phyloP scores from a whole-genome alignment of 2,888 invertebrate species.

The Malachius bipustulatus region DNA sequence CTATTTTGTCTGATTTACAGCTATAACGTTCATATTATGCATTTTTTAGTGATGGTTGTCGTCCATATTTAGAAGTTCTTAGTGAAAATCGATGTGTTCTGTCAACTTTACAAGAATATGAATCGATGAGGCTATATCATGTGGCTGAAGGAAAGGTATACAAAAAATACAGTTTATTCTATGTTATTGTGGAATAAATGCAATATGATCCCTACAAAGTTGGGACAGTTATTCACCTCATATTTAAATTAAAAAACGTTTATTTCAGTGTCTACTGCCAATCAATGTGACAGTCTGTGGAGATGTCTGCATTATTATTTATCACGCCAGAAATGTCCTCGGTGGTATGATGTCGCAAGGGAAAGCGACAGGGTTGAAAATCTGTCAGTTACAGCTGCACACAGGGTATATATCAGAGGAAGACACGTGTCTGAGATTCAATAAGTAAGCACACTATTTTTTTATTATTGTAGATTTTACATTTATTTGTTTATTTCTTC shows the following conservation, averaged over 20 bases:
- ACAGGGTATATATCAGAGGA: constrained; percentile 72
- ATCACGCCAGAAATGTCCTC: constrained; percentile 78
- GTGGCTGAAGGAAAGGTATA: constrained; percentile 60
- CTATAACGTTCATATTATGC: constrained; percentile 11
- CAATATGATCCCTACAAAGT: too few species aligned
- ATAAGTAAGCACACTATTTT: constrained; percentile 37
- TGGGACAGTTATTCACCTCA: too few species aligned
- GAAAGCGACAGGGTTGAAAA: constrained; percentile 70
- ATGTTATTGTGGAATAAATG: too few species aligned
- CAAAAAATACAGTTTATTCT: constrained; percentile 1
- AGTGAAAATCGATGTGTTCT: constrained; percentile 73
- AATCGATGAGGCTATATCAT: constrained; percentile 66
- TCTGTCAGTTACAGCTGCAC: constrained; percentile 80
- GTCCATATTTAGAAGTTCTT: constrained; percentile 85
- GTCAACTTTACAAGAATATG: constrained; percentile 81
- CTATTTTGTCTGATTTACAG: too few species aligned
- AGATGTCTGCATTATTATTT: constrained; percentile 71
- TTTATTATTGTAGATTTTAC: not conserved
- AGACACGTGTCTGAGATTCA: constrained; percentile 63
- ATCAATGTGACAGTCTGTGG: constrained; percentile 70
- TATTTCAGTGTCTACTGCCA: constrained; percentile 42
- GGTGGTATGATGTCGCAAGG: constrained; percentile 54
- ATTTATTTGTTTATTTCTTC: constrained; percentile 9
- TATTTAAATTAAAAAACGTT: constrained; percentile 4
- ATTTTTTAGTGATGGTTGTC: constrained; percentile 70